Conservation (phyloP, 2,888 invertebrate species). For the Volucella inanis region DNA sequence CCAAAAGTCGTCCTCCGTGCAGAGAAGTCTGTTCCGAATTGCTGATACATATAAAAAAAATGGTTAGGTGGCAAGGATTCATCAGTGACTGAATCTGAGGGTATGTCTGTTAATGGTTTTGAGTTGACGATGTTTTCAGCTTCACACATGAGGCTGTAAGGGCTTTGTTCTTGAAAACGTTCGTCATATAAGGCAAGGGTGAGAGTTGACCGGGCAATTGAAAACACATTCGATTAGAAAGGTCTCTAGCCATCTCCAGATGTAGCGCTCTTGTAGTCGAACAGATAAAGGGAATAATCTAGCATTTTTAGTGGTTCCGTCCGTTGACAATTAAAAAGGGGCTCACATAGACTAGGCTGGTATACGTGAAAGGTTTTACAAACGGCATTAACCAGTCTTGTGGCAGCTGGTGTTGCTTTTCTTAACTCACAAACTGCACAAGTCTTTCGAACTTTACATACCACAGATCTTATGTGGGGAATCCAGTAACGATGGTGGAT, state of each 20-base stretch:
- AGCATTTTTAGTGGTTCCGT: conserved; percentile 45
- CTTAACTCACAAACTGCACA: conserved; percentile 28
- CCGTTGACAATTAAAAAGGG: conserved; percentile 38
- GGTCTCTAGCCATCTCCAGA: conserved; percentile 29
- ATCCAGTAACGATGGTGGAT: neutral
- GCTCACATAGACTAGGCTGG: conserved; percentile 45
- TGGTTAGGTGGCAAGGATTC: too few relatives aligned
- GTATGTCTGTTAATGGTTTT: too few relatives aligned
- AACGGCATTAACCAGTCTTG: conserved; percentile 37
- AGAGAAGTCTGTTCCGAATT: too few relatives aligned
- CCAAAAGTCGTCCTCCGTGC: too few relatives aligned
- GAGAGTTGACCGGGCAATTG: too few relatives aligned
- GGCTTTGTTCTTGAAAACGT: too few relatives aligned
- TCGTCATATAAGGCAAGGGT: too few relatives aligned
- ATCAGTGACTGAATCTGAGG: too few relatives aligned
- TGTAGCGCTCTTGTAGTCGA: conserved; percentile 27
- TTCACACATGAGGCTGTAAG: too few relatives aligned
- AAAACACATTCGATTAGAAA: conserved; percentile 5
- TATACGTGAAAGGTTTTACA: neutral
- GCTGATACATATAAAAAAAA: too few relatives aligned
- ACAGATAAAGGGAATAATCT: conserved; percentile 48
- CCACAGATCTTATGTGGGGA: too few relatives aligned
- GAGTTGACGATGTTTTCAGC: too few relatives aligned
- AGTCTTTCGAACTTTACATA: neutral
- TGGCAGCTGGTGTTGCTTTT: conserved; percentile 30